Percentiles rank a stretch among this genome's conserved stretches.
Conservation (phyloP, 2,113 vertebrate genomes). For the Nothoprocta perdicaria region DNA sequence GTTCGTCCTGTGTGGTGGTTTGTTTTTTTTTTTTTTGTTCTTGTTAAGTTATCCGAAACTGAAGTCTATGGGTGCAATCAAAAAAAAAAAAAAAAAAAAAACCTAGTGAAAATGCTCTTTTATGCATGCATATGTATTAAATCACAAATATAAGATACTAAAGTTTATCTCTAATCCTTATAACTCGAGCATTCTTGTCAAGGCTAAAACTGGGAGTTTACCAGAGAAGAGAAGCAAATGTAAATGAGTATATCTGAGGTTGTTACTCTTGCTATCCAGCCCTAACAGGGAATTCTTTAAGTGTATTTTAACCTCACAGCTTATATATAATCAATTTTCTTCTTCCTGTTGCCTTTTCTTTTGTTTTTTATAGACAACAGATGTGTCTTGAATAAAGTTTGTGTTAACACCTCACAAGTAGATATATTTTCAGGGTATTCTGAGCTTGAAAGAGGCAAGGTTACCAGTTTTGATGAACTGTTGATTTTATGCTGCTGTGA, state of each 20-base stretch:
- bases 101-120: not conserved
- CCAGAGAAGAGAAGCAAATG: not conserved
- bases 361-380: not conserved
- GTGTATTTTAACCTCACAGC: not conserved
- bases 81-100: not conserved
- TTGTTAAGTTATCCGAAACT: no score
- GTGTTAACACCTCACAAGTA: not conserved
- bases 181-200: not conserved
- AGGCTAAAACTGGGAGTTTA: not conserved
- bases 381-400: not conserved
- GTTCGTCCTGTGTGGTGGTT: not conserved
- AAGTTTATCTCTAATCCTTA: not conserved
- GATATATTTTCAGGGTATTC: not conserved
- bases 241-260: not conserved
- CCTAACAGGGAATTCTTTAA: not conserved
- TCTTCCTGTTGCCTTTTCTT: not conserved
- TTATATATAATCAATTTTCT: not conserved
- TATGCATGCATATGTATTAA: not conserved
- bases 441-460: not conserved
- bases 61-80: not conserved
- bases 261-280: not conserved
- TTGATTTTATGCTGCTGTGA: not conserved
- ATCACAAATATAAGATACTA: not conserved
- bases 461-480: not conserved
- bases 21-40: not conserved